A percentile compares a stretch with the other conserved stretches of the same genome.
These are phyloP conservation scores for Mesitornis unicolor DNA, from an alignment of 2,113 vertebrate genomes.

Conservation along the genomic window DNA sequence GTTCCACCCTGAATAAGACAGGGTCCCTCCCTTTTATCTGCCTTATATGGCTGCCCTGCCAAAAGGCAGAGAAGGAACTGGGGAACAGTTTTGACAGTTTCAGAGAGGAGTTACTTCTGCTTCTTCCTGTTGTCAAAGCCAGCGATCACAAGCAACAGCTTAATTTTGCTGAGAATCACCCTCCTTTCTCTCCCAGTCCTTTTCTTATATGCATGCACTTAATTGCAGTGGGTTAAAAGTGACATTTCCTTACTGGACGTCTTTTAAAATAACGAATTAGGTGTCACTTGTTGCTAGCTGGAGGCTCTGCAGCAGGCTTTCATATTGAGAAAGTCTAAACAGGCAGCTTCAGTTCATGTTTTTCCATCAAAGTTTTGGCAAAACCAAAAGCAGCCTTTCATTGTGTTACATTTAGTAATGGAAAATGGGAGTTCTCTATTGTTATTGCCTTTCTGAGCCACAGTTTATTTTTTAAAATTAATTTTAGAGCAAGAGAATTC, in stretches of 20 bases:
- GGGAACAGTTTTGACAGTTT: not conserved
- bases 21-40: slow-evolving; percentile 31
- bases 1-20: not conserved
- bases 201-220: not conserved
- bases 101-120: not conserved
- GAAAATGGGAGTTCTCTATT: not conserved
- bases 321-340: not conserved
- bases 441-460: not conserved
- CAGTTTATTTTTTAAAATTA: too few relatives aligned
- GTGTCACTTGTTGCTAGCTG: not conserved
- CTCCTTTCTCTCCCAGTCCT: not conserved
- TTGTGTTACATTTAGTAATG: not conserved
- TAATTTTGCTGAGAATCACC: not conserved
- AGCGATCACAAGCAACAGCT: not conserved
- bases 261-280: not conserved
- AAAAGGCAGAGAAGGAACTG: not conserved
- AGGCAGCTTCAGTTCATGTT: not conserved
- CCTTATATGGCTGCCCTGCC: slow-evolving; percentile 1
- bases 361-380: not conserved
- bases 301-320: not conserved
- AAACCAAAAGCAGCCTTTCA: not conserved
- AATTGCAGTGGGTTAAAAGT: not conserved
- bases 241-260: not conserved
- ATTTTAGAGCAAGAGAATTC: too few relatives aligned
- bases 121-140: not conserved